These are phyloP conservation scores for Apolygus lucorum DNA, from an alignment of 1,140 invertebrate genomes.

Conservation along the genomic window DNA sequence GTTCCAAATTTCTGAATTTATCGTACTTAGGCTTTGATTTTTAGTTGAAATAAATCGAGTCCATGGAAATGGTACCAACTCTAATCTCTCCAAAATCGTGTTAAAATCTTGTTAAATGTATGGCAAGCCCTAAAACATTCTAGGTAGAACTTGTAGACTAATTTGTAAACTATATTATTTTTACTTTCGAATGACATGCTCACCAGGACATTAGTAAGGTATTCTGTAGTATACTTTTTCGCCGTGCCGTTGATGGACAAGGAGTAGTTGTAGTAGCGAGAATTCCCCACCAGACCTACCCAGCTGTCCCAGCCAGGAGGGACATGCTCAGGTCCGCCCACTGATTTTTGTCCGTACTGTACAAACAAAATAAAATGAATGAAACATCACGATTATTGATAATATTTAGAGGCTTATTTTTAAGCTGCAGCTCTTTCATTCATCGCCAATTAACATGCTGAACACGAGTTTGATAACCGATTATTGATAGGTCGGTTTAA, in stretches of 20 bases:
- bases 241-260: slow-evolving; percentile 70
- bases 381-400: neutral
- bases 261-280: slow-evolving; percentile 78
- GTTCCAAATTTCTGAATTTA: too few relatives aligned
- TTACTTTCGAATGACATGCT: too few relatives aligned
- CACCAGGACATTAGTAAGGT: slow-evolving; percentile 79
- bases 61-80: too few relatives aligned
- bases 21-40: too few relatives aligned
- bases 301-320: slow-evolving; percentile 76
- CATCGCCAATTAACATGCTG: neutral
- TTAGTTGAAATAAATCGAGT: too few relatives aligned
- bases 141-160: too few relatives aligned
- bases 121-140: too few relatives aligned
- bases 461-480: neutral
- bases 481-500: neutral
- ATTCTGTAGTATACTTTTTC: slow-evolving; percentile 53
- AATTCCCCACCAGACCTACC: slow-evolving; percentile 72
- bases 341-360: slow-evolving; percentile 52
- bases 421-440: neutral
- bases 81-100: too few relatives aligned
- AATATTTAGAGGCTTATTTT: neutral
- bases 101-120: too few relatives aligned
- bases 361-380: slow-evolving; percentile 26
- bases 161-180: too few relatives aligned
- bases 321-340: slow-evolving; percentile 53